Percentiles rank a stretch among this genome's conserved stretches.
Evolutionary conservation across 1,140 invertebrate genomes (phyloP).

Genomic region (Drosophila ohnishii): DNA sequence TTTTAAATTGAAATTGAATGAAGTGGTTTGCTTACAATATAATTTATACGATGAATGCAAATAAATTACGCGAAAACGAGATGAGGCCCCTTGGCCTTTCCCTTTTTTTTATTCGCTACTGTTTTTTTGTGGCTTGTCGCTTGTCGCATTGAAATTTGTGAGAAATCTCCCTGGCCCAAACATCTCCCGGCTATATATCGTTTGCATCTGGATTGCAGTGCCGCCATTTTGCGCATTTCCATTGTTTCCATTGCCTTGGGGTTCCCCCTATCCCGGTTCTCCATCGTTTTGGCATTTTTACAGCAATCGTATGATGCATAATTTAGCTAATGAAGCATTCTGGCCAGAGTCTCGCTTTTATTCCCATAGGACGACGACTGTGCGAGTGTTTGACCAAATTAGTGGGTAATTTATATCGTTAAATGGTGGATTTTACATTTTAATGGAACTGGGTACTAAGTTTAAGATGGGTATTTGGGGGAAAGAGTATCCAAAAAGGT

Average conservation of each 20-base stretch:
- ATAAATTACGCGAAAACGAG: conserved; percentile 71
- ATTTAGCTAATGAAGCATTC: conserved; percentile 75
- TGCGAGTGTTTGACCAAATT: conserved; percentile 16
- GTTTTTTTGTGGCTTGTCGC: conserved; percentile 34
- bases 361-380: background rate
- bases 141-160: conserved; percentile 76
- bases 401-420: conserved; percentile 17
- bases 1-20: conserved; percentile 83
- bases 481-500: no score
- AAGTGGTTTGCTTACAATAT: conserved; percentile 82
- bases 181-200: conserved; percentile 61
- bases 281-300: conserved; percentile 64
- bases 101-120: conserved; percentile 55
- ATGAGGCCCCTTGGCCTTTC: conserved; percentile 55
- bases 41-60: conserved; percentile 82
- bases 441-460: background rate
- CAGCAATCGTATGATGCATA: conserved; percentile 73
- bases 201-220: conserved; percentile 74
- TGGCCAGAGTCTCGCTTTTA: conserved; percentile 23
- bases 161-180: conserved; percentile 63
- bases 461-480: no score
- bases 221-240: conserved; percentile 71
- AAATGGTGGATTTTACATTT: conserved; percentile 3
- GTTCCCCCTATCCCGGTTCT: conserved; percentile 15
- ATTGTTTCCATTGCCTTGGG: conserved; percentile 26